Evolutionary conservation across 2,888 invertebrate genomes (phyloP).

Genomic region (Drosophila niveifrons): DNA sequence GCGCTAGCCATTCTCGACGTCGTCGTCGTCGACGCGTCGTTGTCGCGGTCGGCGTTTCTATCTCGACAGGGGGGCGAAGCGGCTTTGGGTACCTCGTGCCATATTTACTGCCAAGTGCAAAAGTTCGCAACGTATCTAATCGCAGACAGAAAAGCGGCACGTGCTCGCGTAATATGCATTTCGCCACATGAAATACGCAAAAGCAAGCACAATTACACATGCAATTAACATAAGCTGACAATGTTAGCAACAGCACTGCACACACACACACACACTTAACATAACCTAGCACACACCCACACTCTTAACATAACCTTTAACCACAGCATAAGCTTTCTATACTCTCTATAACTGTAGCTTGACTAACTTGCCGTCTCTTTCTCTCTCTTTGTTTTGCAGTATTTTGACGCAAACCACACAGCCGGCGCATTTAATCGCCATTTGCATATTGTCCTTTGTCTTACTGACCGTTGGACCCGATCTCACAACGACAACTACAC

Average conservation of each 20-base stretch:
- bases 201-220: not conserved
- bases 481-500: conserved; percentile 68
- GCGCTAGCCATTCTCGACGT: conserved; percentile 1
- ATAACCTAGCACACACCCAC: not conserved
- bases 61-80: not conserved
- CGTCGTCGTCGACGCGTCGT: not conserved
- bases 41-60: not conserved
- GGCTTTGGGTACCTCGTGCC: not conserved
- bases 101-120: conserved; percentile 40
- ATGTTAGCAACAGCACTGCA: not conserved
- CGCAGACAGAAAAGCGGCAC: conserved; percentile 31
- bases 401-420: conserved; percentile 90
- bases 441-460: conserved; percentile 87
- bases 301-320: not conserved
- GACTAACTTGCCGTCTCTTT: conserved; percentile 1
- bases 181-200: not conserved
- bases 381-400: conserved; percentile 85
- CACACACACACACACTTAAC: not conserved
- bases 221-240: not conserved
- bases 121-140: conserved; percentile 61
- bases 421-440: conserved; percentile 91
- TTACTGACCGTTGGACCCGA: conserved; percentile 86
- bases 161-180: conserved; percentile 29
- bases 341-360: conserved; percentile 6
- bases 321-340: not conserved